Percentiles rank a stretch among this genome's conserved stretches.
phyloP scores from a whole-genome alignment of 2,797 vertebrate species.

The Coccyzus lansbergi region DNA sequence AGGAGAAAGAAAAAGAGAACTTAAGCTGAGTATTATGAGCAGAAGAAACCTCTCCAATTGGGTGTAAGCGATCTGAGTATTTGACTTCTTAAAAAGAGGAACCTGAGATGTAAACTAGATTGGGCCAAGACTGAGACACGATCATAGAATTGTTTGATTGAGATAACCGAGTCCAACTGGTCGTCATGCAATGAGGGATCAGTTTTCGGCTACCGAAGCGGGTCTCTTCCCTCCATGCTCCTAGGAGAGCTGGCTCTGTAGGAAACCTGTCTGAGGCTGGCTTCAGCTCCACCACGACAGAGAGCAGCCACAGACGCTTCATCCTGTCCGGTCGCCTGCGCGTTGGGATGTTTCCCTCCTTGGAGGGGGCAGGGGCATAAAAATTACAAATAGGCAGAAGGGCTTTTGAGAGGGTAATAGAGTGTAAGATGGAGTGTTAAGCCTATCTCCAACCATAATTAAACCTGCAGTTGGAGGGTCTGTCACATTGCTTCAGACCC shows the following conservation, averaged over 20 bases:
- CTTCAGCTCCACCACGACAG: background rate
- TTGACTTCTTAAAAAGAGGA: background rate
- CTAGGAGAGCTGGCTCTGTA: background rate
- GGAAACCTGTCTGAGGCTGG: background rate
- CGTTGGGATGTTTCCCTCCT: background rate
- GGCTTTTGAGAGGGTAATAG: conserved; percentile 57
- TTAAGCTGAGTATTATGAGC: background rate
- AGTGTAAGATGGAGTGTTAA: conserved; percentile 55
- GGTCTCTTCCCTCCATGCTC: background rate
- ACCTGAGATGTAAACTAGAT: background rate
- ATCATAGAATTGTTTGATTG: too few species aligned
- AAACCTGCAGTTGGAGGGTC: conserved; percentile 71
- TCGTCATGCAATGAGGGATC: background rate
- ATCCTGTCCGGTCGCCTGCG: background rate
- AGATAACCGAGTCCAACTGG: too few species aligned
- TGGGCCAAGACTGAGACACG: background rate
- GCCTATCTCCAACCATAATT: conserved; percentile 64
- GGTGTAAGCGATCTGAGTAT: background rate
- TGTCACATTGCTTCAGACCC: conserved; percentile 73
- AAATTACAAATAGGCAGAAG: conserved; percentile 57
- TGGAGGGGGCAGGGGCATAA: conserved; percentile 8
- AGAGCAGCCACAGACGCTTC: background rate
- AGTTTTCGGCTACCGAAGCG: background rate
- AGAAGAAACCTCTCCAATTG: background rate
- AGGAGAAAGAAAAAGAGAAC: background rate